Conservation (phyloP, 2,113 vertebrate genomes). For the Bagarius yarrelli region DNA sequence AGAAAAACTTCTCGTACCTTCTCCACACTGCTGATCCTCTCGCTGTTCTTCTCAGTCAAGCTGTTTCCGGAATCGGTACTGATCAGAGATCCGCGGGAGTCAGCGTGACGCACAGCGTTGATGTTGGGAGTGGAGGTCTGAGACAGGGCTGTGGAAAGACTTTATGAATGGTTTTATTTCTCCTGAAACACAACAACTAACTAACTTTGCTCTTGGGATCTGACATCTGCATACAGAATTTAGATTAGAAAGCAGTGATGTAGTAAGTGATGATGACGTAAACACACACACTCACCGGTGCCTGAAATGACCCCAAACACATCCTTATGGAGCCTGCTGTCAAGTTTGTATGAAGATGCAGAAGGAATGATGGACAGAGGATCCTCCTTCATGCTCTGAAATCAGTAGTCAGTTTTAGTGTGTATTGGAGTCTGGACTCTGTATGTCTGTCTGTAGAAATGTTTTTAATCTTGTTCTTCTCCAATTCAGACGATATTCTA, state of each 20-base stretch:
- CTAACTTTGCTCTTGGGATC: too few relatives aligned
- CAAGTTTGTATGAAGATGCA: constrained; percentile 84
- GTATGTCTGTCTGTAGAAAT: background rate
- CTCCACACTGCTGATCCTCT: constrained; percentile 87
- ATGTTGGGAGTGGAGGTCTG: constrained; percentile 88
- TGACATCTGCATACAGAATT: background rate
- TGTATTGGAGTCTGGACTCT: background rate
- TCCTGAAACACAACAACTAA: background rate
- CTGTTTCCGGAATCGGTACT: constrained; percentile 94
- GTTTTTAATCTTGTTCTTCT: background rate
- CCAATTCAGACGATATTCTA: background rate
- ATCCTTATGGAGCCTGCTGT: constrained; percentile 89
- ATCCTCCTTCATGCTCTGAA: constrained; percentile 83
- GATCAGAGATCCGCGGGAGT: constrained; percentile 91
- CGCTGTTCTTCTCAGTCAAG: constrained; percentile 83
- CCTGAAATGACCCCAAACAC: constrained; percentile 92
- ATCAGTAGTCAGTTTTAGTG: constrained; percentile 7
- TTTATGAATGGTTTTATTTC: background rate
- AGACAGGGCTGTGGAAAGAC: constrained; percentile 77
- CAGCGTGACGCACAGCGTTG: constrained; percentile 82
- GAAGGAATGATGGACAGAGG: constrained; percentile 67
- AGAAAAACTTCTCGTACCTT: constrained; percentile 75
- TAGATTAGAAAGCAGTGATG: background rate
- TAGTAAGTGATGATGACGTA: background rate
- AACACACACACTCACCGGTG: constrained; percentile 74